Base-by-base conservation (phyloP, 2,797 vertebrate genomes). In the Amazona ochrocephala region DNA sequence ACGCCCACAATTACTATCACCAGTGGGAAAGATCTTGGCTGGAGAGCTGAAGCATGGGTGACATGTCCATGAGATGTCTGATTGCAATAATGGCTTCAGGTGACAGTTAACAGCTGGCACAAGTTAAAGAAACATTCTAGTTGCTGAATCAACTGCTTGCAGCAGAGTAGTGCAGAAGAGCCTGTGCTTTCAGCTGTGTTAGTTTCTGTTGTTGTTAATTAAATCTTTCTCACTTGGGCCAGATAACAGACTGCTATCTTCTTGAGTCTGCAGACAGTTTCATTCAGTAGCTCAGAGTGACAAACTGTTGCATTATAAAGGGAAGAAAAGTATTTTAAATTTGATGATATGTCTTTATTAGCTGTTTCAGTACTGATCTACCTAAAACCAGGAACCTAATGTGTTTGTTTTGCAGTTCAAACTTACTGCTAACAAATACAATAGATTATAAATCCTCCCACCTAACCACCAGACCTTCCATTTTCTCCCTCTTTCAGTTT, bases 1-100 rank as follows among this genome's bases (percentile, higher is more conserved):
- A 91, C 15, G 6, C 48, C 44, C 75, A 94, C 68, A 90, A 76
- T 92, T 87, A 27, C 71, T 87, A 45, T 94, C 78, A 89, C 74
- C 82, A 60, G 70, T 67, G 78, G 65, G 44, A 91, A 91, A 87
- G 78, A 70, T 2, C 47, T 79, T 90, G 47, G 29, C 54, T 89
- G 32, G 60, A 58, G 58, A 94, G 79, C 53, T 77, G 79, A 81
- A 93, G 73, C 65, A 50, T 78, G 58, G 76, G 13, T 45, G 3
- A 65, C 8, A 1, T 67, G 75, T 82, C 45, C 77, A 48, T 0
- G 13, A 94, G 93, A 86, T 64, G 58, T 50, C 76, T 93, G 93
- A 95, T 95, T 96, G 79, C 85, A 80, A 13, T 91, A 94, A 91
- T 85, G 73, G 68, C 45, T 94, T 45, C 87, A 87, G 82, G 76